These are phyloP conservation scores for Enteromius paludinosus DNA, from an alignment of 2,797 vertebrate species.

Conservation along the genomic window DNA sequence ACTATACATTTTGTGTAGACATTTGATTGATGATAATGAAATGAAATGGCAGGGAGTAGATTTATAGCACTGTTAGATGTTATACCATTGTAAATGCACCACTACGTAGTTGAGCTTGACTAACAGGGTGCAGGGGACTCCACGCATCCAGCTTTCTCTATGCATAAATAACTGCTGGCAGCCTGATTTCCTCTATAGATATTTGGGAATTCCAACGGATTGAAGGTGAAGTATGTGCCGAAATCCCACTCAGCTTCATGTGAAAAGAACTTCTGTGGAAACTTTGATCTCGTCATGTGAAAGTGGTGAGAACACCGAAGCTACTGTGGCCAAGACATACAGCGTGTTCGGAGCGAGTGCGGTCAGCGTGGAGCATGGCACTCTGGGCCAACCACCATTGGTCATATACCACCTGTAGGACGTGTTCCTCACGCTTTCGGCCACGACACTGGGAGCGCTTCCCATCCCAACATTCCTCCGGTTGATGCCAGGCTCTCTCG, in stretches of 20 bases:
- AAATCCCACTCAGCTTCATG: conserved; percentile 49
- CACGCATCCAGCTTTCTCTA: conserved; percentile 52
- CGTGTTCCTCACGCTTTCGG: not conserved
- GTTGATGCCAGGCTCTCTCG: conserved; percentile 48
- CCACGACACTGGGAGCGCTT: conserved; percentile 32
- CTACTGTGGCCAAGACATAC: conserved; percentile 3
- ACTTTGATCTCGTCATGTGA: conserved; percentile 41
- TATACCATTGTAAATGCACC: conserved; percentile 50
- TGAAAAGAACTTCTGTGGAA: conserved; percentile 47
- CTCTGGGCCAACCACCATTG: conserved; percentile 33
- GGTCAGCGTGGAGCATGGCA: conserved; percentile 29
- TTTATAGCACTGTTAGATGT: conserved; percentile 48
- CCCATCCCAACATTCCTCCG: conserved; percentile 21
- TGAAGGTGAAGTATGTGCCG: conserved; percentile 46
- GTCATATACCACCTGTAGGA: conserved; percentile 47
- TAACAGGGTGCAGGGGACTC: conserved; percentile 59
- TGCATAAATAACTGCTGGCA: conserved; percentile 53
- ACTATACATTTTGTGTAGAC: conserved; percentile 26
- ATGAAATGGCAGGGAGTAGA: conserved; percentile 38
- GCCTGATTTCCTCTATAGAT: conserved; percentile 38
- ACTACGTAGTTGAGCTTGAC: conserved; percentile 52
- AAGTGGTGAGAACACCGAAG: not conserved
- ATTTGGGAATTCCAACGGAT: conserved; percentile 38
- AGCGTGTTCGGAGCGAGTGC: not conserved
- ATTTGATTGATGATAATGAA: conserved; percentile 48